A percentile compares a stretch with the other conserved stretches of the same genome.
Evolutionary conservation across 1,140 invertebrate species (phyloP).

Genomic region (Bilobella aurantiaca): DNA sequence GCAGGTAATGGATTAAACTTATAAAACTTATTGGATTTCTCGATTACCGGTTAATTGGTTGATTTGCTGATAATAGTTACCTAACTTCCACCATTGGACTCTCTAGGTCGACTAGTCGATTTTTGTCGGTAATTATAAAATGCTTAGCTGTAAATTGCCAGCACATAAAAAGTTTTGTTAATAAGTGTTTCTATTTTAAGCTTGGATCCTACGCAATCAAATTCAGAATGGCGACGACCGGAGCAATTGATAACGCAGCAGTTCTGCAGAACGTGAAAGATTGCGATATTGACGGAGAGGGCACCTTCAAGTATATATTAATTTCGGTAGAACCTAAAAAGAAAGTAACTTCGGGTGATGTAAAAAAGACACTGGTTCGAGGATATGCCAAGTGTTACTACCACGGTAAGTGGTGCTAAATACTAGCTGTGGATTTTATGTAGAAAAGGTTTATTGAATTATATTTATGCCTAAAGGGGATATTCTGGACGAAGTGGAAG

Average conservation of each 20-base stretch:
- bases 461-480: conserved; percentile 49
- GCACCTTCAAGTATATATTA: conserved; percentile 3
- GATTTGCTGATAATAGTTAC: too few relatives aligned
- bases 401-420: not conserved
- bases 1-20: too few relatives aligned
- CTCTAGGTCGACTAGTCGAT: not conserved
- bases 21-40: too few relatives aligned
- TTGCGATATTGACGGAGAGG: not conserved
- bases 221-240: too few relatives aligned
- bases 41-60: too few relatives aligned
- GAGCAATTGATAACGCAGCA: not conserved
- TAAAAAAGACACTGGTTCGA: not conserved
- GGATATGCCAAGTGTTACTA: not conserved
- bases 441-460: not conserved
- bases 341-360: not conserved
- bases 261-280: not conserved
- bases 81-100: not conserved
- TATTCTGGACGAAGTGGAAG: conserved; percentile 54
- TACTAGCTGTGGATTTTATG: not conserved
- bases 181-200: not conserved
- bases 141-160: too few relatives aligned
- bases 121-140: not conserved
- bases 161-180: too few relatives aligned
- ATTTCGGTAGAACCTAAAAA: not conserved
- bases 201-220: not conserved